Conservation (phyloP, 2,888 invertebrate genomes). For the Eutolmus rufibarbis region DNA sequence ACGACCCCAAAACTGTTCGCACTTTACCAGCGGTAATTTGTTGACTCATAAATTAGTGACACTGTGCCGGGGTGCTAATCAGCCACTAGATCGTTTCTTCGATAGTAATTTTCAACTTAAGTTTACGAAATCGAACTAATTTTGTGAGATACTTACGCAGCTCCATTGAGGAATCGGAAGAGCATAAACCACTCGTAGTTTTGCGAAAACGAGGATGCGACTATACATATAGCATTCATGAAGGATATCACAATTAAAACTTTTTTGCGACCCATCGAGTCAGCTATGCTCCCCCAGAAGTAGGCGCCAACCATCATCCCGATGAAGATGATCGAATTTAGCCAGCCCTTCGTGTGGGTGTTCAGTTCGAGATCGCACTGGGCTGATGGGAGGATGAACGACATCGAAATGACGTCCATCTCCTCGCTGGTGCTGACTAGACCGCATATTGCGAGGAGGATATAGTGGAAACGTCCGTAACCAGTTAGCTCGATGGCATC, state of each 20-base stretch:
- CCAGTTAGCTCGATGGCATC: constrained; percentile 85
- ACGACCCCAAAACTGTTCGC: neutral
- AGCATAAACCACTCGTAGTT: constrained; percentile 87
- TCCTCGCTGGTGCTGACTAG: constrained; percentile 94
- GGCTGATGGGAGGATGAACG: constrained; percentile 91
- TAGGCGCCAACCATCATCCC: constrained; percentile 96
- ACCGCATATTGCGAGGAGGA: constrained; percentile 88
- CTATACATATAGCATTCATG: constrained; percentile 88
- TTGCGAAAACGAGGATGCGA: constrained; percentile 90
- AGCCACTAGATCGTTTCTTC: neutral
- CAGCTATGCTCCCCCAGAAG: constrained; percentile 91
- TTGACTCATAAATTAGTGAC: neutral
- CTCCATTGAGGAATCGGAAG: constrained; percentile 89
- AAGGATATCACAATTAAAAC: constrained; percentile 89
- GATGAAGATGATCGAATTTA: constrained; percentile 83
- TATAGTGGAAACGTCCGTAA: constrained; percentile 79
- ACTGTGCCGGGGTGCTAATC: neutral
- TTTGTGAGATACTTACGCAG: constrained; percentile 77
- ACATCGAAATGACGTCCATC: constrained; percentile 95
- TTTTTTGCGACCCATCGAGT: constrained; percentile 85
- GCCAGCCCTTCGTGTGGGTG: constrained; percentile 82
- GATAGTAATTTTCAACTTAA: neutral
- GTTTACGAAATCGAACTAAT: constrained; percentile 16
- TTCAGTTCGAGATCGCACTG: constrained; percentile 89
- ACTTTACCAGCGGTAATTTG: neutral